These are phyloP conservation scores for Cryptotis parvus DNA, from an alignment of 2,113 vertebrate species.

Conservation along the genomic window DNA sequence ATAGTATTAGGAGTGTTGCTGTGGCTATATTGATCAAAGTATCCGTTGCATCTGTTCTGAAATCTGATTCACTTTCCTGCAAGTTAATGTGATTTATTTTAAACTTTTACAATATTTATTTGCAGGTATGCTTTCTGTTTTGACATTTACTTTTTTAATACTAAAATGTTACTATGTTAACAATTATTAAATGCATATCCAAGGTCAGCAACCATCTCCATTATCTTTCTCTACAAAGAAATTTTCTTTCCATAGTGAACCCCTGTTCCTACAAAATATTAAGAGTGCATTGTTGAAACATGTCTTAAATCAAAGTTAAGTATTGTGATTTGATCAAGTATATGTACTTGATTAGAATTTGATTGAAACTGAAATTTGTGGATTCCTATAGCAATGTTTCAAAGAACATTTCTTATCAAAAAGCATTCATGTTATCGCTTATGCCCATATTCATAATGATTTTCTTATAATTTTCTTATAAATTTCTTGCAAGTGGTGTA, in stretches of 20 bases:
- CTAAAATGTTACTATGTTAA: not conserved
- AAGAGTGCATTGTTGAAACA: not conserved
- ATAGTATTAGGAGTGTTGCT: not conserved
- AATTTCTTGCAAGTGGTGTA: not conserved
- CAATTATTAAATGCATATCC: not conserved
- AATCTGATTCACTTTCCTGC: not conserved
- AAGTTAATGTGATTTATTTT: not conserved
- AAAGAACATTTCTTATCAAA: not conserved
- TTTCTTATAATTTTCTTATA: not conserved
- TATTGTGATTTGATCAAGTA: not conserved
- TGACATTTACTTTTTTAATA: not conserved
- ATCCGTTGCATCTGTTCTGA: not conserved
- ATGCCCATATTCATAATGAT: not conserved
- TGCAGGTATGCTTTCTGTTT: not conserved
- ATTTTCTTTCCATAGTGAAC: not conserved
- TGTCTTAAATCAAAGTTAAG: not conserved
- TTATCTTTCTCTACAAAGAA: not conserved
- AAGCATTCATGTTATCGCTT: not conserved
- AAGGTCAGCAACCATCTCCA: not conserved
- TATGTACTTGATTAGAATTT: not conserved
- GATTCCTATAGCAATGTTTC: not conserved
- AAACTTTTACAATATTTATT: not conserved
- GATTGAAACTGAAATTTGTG: not conserved
- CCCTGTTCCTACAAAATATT: not conserved
- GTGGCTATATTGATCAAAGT: not conserved